These are phyloP conservation scores for Dioctria rufipes DNA, from an alignment of 2,888 invertebrate genomes.

Conservation along the genomic window DNA sequence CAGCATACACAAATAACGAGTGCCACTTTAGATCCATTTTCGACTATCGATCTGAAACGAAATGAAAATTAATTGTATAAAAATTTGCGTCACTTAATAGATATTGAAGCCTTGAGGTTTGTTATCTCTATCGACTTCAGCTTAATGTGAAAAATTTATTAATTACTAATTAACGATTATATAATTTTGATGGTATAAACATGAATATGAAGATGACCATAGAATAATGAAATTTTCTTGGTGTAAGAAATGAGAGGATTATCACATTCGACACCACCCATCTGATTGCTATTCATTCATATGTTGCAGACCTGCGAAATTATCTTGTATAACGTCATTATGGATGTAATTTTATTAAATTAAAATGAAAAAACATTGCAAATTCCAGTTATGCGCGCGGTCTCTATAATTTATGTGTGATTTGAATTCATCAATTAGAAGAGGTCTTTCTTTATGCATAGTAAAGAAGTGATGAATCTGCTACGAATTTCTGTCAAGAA, in stretches of 20 bases:
- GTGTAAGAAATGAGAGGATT: neutral
- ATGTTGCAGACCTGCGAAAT: too few species aligned
- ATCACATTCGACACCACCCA: constrained; percentile 13
- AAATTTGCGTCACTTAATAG: neutral
- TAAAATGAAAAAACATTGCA: too few species aligned
- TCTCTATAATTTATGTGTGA: too few species aligned
- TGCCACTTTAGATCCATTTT: constrained; percentile 55
- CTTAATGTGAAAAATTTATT: constrained; percentile 20
- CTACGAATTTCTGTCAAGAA: too few species aligned
- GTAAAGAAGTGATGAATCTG: too few species aligned
- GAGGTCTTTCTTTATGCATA: too few species aligned
- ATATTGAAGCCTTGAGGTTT: neutral
- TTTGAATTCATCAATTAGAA: too few species aligned
- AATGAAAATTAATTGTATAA: constrained; percentile 11
- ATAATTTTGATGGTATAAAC: neutral
- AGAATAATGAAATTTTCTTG: neutral
- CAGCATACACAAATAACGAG: constrained; percentile 45
- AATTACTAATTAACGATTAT: constrained; percentile 26
- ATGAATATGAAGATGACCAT: neutral
- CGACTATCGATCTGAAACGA: constrained; percentile 53
- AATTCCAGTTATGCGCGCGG: too few species aligned
- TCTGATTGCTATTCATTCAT: neutral
- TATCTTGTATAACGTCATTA: too few species aligned
- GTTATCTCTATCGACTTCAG: neutral
- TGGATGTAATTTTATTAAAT: too few species aligned